Evolutionary conservation across 2,888 invertebrate genomes (phyloP), one percentile per base, ranked within the genome.

Genomic region (Gymnocheta viridis): DNA sequence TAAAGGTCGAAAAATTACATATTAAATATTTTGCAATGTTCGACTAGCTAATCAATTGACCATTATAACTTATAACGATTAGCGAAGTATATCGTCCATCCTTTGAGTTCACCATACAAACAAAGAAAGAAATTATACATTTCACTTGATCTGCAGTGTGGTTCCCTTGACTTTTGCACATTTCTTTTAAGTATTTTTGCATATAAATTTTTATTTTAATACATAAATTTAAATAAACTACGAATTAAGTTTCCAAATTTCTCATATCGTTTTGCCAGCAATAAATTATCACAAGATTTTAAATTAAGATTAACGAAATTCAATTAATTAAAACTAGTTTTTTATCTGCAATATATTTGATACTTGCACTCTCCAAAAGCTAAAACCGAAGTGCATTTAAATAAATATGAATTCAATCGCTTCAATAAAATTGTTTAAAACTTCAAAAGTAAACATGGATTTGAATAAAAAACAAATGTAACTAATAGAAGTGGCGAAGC

Each of bases 291-390:
- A 41, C 54, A 67, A 51, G 76, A 77, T 84, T 29, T 73, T 17
- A 44, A 62, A 51, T 67, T 32, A 73, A 73, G 77, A 73, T 84
- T 73, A 81, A 81, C 32, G 47, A 76, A 79, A 77, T 38, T 66
- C 60, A 77, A 73, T 77, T 73, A 84, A 83, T 60, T 66, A 12
- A 72, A 72, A 80, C 76, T 9, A 29, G 66, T 72, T 80, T 70
- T 41, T 67, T 27, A 12, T 22, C 41, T 54, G 6, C 27, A 51
- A 19, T 22, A 9, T 56, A 22, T 44, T 64, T 27, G 6, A 41
- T n/a, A 54, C 2, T 5, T 14, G 3, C 1, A 19, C 4, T 24
- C 12, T n/a, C 22, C 9, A n/a, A 38, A 49, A 7, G 6, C 47
- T 22, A 27, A 44, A 66, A 47, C 3, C 7, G 0, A 19, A 67